Base-by-base conservation (phyloP, 37 sponge, comb jelly and placozoan genomes). In the Diacarnus erythraeanus region DNA sequence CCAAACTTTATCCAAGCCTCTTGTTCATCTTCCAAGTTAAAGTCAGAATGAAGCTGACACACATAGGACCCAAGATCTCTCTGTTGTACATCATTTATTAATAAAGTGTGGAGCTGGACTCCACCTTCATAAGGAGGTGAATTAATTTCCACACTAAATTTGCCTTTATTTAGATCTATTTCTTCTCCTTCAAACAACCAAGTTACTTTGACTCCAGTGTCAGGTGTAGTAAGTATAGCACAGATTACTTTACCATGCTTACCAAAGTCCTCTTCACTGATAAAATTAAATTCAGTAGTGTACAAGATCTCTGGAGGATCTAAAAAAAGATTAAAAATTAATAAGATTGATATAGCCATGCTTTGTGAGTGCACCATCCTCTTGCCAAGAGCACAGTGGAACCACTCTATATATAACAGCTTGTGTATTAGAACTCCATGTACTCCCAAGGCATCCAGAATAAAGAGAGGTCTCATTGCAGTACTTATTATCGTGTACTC, bases 231-330 rank as follows among this genome's bases (percentile, higher is more conserved):
- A 12, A 68, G 80, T 27, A 80, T 69, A 1, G 59, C 44, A 38
- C 80, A 80, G 3, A 41, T 67, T 15, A 80, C 58, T 37, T 80
- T 57, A 3, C 69, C 69, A 18, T 38, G 2, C 56, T 69, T 51
- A 1, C 80, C 80, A 69, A 80, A 70, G 5, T 80, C 58, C 57
- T 5, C 29, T 38, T 69, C 39, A n/a, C 71, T 43, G 31, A 23
- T 26, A 25, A 80, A 3, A 23, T 51, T 37, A 54, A 43, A 68
- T 70, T 80, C 80, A 23, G 69, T 80, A 10, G 80, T 80, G 59
- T 80, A 80, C 33, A 80, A 51, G 33, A 80, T 80, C 22, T 38
- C 10, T 1, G 80, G 80, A 5, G 80, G 80, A 69, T 23, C 80
- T 80, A 39, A 69, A 69, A 69, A 35, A 20, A 36, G 9, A 69